phyloP scores from a whole-genome alignment of 1,140 invertebrate species.

The Penaeus chinensis region DNA sequence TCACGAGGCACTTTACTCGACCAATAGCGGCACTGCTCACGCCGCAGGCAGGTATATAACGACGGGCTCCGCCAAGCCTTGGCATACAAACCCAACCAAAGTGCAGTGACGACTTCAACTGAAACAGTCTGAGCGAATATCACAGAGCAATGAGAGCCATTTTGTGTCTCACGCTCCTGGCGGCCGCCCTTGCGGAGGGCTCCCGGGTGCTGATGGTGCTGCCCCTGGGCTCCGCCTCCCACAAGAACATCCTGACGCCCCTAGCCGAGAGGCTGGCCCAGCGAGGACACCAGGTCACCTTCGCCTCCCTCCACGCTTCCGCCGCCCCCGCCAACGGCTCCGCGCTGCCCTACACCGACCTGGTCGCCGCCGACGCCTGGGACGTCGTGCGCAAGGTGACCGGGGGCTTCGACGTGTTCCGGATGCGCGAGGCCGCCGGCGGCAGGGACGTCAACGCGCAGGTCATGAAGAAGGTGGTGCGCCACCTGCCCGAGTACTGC shows the following conservation, averaged over 20 bases:
- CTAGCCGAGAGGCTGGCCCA: slow-evolving; percentile 70
- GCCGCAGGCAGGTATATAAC: too few species aligned
- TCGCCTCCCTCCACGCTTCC: slow-evolving; percentile 68
- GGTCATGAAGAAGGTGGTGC: slow-evolving; percentile 61
- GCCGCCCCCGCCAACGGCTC: slow-evolving; percentile 65
- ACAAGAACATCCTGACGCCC: slow-evolving; percentile 71
- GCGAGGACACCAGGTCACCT: slow-evolving; percentile 75
- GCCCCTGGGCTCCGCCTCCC: slow-evolving; percentile 66
- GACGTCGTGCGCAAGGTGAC: slow-evolving; percentile 47
- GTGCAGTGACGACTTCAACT: not conserved
- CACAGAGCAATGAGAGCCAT: not conserved
- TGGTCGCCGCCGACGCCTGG: slow-evolving; percentile 54
- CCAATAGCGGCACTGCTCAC: too few species aligned
- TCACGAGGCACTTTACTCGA: too few species aligned
- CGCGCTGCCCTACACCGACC: slow-evolving; percentile 59
- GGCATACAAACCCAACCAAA: too few species aligned
- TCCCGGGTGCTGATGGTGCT: slow-evolving; percentile 60
- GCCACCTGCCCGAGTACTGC: slow-evolving; percentile 60
- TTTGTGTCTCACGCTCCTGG: not conserved
- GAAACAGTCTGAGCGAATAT: not conserved
- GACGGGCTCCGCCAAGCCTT: too few species aligned
- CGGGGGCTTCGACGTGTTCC: slow-evolving; percentile 61
- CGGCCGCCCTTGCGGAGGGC: slow-evolving; percentile 26
- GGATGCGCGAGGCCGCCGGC: slow-evolving; percentile 45
- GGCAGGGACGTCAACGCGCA: slow-evolving; percentile 58